Evolutionary conservation across 1,140 invertebrate genomes (phyloP), one percentile per base, ranked within the genome.

Genomic region (Aphelenchoides avenae): DNA sequence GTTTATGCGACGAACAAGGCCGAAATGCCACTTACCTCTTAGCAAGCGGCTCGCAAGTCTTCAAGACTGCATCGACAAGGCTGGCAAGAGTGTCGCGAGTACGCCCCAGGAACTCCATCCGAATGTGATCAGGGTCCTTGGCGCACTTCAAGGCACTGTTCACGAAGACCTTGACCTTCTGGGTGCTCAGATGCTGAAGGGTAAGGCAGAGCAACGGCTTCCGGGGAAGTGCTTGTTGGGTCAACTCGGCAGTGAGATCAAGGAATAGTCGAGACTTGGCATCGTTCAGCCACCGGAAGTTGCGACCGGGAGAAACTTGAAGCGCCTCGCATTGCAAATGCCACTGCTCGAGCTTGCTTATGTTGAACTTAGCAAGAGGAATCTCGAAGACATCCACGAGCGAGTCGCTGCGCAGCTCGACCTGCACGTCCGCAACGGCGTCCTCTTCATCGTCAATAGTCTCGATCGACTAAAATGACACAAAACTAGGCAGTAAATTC

Each of bases 11-110:
- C n/a, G n/a, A n/a, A n/a, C n/a, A n/a, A n/a, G n/a, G n/a, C n/a
- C n/a, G n/a, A n/a, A n/a, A n/a, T n/a, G n/a, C n/a, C n/a, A n/a
- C n/a, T n/a, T n/a, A n/a, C n/a, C n/a, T n/a, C n/a, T n/a, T n/a
- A n/a, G n/a, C n/a, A n/a, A n/a, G n/a, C n/a, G n/a, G n/a, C n/a
- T 53, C 50, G 6, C 13, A 49, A 44, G 11, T 52, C 33, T 51
- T 22, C 44, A 52, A n/a, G 11, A 52, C 44, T 13, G 26, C 11
- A 2, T 52, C 15, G n/a, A 52, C 13, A 27, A 54, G 48, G 11
- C n/a, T 29, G 46, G 51, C 50, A 52, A 52, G 44, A 13, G 44
- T 52, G 46, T 52, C 27, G 11, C 13, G 20, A 13, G 18, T 24
- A 22, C 11, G 13, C 15, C n/a, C 20, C 22, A 34, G 15, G 11